Base-by-base conservation (phyloP, 2,113 vertebrate species). In the Fulmarus glacialis region DNA sequence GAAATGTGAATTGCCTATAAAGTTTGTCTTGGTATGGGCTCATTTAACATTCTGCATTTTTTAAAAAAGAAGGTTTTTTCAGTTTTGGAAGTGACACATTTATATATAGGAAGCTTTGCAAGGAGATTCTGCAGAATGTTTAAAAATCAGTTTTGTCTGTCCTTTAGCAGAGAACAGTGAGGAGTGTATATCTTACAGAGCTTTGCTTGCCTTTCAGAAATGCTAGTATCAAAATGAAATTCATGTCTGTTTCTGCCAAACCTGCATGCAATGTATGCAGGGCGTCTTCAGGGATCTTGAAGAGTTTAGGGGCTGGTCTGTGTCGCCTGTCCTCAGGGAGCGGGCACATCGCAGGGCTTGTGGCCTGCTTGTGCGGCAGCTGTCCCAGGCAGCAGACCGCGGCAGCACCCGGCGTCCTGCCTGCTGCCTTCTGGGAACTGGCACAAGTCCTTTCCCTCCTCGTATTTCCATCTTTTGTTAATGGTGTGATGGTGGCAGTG, bases 51-150 rank as follows among this genome's bases (percentile, higher is more conserved):
- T 38, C 42, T 60, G 29, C 47, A 12, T 40, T 73, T 79, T 82
- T 56, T 7, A 0, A 16, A 50, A 60, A 82, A 10, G 7, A 22
- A 18, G 12, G 0, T 30, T 82, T 82, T 83, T 50, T 70, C 42
- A 34, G 22, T 67, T n/a, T 63, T 74, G 77, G 34, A 72, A 85
- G 26, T 30, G 64, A 34, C 45, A 26, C 1, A 1, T 18, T 85
- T 89, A 18, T 75, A 8, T 78, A 27, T 19, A 72, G 60, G 66
- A 91, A 63, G 26, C n/a, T 93, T 85, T 72, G 30, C 5, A 5
- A 90, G 47, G 40, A 50, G 14, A 21, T 87, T 48, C 27, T 74
- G 45, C 30, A 0, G 0, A 62, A 43, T 0, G 0, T 47, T 91
- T 68, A 12, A 81, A 73, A 71, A 59, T 50, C 27, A 43, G 4